Evolutionary conservation across 2,888 invertebrate species (phyloP), one percentile per base, ranked within the genome.

Genomic region (Melinaea marsaeus): DNA sequence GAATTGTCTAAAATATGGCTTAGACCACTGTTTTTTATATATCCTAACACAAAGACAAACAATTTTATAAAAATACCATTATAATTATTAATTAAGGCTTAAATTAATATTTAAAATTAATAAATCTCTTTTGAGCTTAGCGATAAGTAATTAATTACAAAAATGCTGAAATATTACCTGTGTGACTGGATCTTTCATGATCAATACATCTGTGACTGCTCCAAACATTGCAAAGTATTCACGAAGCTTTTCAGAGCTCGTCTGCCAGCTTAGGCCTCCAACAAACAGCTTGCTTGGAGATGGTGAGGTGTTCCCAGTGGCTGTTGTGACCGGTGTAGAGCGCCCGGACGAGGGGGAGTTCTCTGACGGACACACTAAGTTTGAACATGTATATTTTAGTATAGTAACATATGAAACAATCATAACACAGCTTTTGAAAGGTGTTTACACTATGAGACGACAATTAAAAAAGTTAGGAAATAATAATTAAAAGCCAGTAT

Each of bases 221-320:
- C 97, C 97, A 77, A 97, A 97, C 95, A 97, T 96, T 63, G 96
- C 95, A 75, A 97, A 97, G 86, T 97, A 97, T 77, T 97, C 97
- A 75, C 96, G 92, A n/a, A 97, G 93, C 85, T 97, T 97, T 84
- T 97, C 97, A 62, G 96, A 95, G 78, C 96, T 96, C 22, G 97
- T 97, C 89, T 97, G 97, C 97, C 97, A 97, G 84, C 97, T 97
- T 67, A 97, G 93, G 0, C 97, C 97, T 4, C 97, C 97, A 58
- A 97, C 97, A 79, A 97, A 97, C 58, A 97, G 93, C 85, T 97
- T 97, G 73, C 95, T 95, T 2, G 96, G 96, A 2, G 96, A 95
- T 0, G 90, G 88, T 0, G 88, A 87, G 0, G 88, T 81, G 61
- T 82, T 80, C 46, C 84, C 85, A 34, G 81, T 80, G 0, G 86